phyloP scores from a whole-genome alignment of 2,113 vertebrate species.

The Tricholaema leucomelas region DNA sequence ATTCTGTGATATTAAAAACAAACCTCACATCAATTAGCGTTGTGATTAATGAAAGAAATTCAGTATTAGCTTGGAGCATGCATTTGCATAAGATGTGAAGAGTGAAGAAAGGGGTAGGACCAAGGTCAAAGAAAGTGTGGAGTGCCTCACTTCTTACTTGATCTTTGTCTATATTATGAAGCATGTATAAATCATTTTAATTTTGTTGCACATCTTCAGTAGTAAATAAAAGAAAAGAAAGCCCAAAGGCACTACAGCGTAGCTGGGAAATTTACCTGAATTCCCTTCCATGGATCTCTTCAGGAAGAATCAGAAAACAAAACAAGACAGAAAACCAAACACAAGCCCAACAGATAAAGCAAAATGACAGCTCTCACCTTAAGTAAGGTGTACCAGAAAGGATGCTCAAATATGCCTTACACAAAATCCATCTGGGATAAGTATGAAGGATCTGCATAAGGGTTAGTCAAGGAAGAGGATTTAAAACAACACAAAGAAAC shows the following conservation, averaged over 20 bases:
- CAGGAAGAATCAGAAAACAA: neutral
- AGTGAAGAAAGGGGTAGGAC: neutral
- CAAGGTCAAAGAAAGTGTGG: neutral
- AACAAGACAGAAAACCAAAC: neutral
- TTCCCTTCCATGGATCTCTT: neutral
- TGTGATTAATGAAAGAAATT: neutral
- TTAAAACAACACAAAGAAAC: neutral
- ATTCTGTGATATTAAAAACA: neutral
- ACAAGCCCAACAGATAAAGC: neutral
- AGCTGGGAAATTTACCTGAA: neutral
- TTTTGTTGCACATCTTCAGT: neutral
- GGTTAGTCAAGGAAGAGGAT: neutral
- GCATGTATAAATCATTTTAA: neutral
- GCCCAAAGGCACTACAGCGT: neutral
- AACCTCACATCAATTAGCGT: neutral
- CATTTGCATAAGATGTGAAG: neutral
- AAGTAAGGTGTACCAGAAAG: neutral
- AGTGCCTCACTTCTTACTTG: neutral
- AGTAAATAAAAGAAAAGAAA: neutral
- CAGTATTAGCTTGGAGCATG: neutral
- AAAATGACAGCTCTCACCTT: neutral
- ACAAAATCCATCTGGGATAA: neutral
- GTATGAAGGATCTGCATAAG: neutral
- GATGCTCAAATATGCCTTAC: neutral
- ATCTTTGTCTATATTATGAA: neutral